These are phyloP conservation scores for Cabera pusaria DNA, from an alignment of 2,888 invertebrate species.

Conservation along the genomic window DNA sequence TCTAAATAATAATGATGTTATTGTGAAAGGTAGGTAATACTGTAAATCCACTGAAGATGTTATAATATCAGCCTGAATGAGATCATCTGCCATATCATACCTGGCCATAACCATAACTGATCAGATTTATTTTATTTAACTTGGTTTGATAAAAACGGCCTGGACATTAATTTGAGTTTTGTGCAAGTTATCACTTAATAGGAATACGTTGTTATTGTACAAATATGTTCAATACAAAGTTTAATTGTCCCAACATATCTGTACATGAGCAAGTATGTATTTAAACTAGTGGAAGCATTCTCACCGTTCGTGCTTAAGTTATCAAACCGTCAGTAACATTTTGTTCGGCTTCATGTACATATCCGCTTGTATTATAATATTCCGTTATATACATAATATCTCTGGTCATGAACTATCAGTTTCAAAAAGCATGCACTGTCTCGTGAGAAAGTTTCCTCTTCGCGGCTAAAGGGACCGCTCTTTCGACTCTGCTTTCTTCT, in stretches of 20 bases:
- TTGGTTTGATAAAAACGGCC: constrained; percentile 10
- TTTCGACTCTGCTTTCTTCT: constrained; percentile 85
- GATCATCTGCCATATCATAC: constrained; percentile 17
- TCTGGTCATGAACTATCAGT: constrained; percentile 81
- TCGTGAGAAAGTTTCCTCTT: constrained; percentile 93
- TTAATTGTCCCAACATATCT: constrained; percentile 50
- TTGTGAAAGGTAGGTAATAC: constrained; percentile 11
- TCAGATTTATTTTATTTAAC: constrained; percentile 5
- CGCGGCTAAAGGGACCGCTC: constrained; percentile 94
- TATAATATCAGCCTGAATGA: constrained; percentile 5
- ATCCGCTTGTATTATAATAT: constrained; percentile 84
- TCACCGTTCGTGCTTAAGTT: constrained; percentile 83
- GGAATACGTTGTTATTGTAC: constrained; percentile 33
- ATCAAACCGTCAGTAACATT: constrained; percentile 78
- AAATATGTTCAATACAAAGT: constrained; percentile 44
- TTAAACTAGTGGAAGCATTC: constrained; percentile 81
- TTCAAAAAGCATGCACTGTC: constrained; percentile 86
- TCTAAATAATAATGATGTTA: background rate
- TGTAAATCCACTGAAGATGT: constrained; percentile 2
- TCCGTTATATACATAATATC: constrained; percentile 77
- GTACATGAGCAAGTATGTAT: constrained; percentile 42
- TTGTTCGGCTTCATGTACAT: constrained; percentile 84
- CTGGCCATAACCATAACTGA: constrained; percentile 12
- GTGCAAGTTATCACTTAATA: background rate
- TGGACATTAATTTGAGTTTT: constrained; percentile 1